Base-by-base conservation (phyloP, 2,797 vertebrate genomes). In the Huso huso region DNA sequence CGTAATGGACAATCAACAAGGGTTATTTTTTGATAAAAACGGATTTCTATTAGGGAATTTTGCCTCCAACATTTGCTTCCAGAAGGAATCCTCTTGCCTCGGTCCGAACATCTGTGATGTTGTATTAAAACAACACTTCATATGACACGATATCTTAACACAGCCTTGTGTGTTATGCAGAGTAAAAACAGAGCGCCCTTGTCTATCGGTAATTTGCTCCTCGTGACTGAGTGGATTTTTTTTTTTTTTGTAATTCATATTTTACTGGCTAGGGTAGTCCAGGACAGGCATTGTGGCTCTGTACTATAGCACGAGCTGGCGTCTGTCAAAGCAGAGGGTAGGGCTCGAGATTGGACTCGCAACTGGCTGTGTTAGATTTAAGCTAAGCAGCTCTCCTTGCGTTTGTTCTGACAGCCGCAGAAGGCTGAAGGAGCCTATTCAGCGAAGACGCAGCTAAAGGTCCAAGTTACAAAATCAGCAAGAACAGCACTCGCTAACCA, bases 351-450 rank as follows among this genome's bases (percentile, higher is more conserved):
- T 58, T 58, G 11, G 55, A 11, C 55, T 58, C 55, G 55, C 13
- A 10, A 58, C 55, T 58, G 55, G 55, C 55, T 58, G 55, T 58
- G 55, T 10, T 6, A 13, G 6, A 1, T 6, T 58, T 11, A 58
- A 58, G 11, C 55, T 58, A 65, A 15, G 15, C 48, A 12, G 49
- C 50, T 66, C 55, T 49, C 49, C 62, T 55, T 70, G 66, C 67
- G 69, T 69, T 67, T 66, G 60, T 49, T 64, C 69, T 74, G 73
- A 74, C 73, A 70, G 61, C 65, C 65, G 61, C 13, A 69, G 61
- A 66, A 68, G 63, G 71, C 66, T 61, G 53, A 72, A 61, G 37
- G 51, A 65, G 64, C 71, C 67, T 64, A 69, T 66, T 64, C 37
- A 49, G 65, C 55, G 37, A 66, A 64, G 50, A 62, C 58, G 63